Evolutionary conservation across 2,797 vertebrate genomes (phyloP).

Genomic region (Paramormyrops hopkinsi): DNA sequence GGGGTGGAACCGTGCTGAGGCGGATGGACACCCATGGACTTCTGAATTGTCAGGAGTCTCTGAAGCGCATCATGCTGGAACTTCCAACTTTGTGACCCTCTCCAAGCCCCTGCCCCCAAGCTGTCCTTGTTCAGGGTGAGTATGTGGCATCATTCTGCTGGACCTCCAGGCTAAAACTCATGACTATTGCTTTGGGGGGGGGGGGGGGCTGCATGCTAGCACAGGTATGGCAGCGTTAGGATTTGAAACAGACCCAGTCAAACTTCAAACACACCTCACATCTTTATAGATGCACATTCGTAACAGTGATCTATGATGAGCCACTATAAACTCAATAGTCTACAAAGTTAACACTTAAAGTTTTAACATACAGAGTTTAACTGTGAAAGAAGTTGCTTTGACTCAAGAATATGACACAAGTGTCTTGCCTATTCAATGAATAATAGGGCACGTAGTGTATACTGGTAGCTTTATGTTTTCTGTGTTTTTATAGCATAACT

Average conservation of each 20-base stretch:
- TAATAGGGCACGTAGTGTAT: background rate
- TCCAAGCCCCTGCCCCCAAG: conserved; percentile 24
- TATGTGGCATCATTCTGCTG: conserved; percentile 25
- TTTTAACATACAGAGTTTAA: background rate
- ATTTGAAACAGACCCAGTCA: background rate
- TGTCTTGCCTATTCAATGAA: background rate
- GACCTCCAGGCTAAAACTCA: conserved; percentile 37
- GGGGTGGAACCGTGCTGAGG: background rate
- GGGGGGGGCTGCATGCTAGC: background rate
- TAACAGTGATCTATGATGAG: background rate
- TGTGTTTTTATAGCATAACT: background rate
- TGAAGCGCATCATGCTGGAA: conserved; percentile 34
- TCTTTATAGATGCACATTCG: background rate
- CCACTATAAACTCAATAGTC: background rate
- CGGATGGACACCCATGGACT: background rate
- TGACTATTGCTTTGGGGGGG: conserved; percentile 34
- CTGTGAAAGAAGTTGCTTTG: background rate
- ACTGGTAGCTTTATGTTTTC: background rate
- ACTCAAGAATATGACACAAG: background rate
- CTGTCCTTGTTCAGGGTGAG: conserved; percentile 8
- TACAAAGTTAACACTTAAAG: background rate
- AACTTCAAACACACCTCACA: background rate
- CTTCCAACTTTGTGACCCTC: conserved; percentile 25
- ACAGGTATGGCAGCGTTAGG: background rate
- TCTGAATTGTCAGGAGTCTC: conserved; percentile 34